These are phyloP conservation scores for Sceloporus undulatus DNA, from an alignment of 2,113 vertebrate species.

Conservation along the genomic window DNA sequence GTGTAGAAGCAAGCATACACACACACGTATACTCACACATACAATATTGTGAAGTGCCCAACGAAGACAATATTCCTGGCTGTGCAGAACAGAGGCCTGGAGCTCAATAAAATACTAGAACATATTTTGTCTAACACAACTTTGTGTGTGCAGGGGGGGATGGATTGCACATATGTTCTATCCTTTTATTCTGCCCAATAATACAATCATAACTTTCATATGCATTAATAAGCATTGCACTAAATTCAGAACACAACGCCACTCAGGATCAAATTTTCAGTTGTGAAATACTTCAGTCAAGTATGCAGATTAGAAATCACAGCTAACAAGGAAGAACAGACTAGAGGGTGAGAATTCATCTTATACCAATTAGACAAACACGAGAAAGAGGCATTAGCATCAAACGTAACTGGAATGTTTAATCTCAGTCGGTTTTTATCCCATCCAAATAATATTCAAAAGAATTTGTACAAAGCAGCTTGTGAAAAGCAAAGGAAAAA, in stretches of 20 bases:
- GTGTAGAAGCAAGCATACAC: no score
- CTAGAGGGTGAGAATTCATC: slow-evolving; percentile 14
- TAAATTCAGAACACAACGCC: slow-evolving; percentile 19
- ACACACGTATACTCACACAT: no score
- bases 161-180: background rate
- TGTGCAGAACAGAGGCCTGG: background rate
- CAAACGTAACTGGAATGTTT: slow-evolving; percentile 50
- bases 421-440: slow-evolving; percentile 22
- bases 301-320: slow-evolving; percentile 29
- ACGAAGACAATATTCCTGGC: background rate
- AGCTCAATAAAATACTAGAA: background rate
- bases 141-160: background rate
- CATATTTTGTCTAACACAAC: background rate
- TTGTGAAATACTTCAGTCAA: slow-evolving; percentile 31
- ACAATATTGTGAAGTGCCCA: no score
- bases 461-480: slow-evolving; percentile 31
- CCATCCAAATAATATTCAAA: slow-evolving; percentile 14
- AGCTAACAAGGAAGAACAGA: slow-evolving; percentile 32
- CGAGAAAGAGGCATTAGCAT: slow-evolving; percentile 30
- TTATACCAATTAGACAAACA: slow-evolving; percentile 62
- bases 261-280: slow-evolving; percentile 24
- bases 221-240: slow-evolving; percentile 1
- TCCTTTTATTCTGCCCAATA: background rate
- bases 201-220: slow-evolving; percentile 6
- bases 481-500: slow-evolving; percentile 54